Evolutionary conservation across 2,113 vertebrate species (phyloP).

Genomic region (Rhinoptilus africanus): DNA sequence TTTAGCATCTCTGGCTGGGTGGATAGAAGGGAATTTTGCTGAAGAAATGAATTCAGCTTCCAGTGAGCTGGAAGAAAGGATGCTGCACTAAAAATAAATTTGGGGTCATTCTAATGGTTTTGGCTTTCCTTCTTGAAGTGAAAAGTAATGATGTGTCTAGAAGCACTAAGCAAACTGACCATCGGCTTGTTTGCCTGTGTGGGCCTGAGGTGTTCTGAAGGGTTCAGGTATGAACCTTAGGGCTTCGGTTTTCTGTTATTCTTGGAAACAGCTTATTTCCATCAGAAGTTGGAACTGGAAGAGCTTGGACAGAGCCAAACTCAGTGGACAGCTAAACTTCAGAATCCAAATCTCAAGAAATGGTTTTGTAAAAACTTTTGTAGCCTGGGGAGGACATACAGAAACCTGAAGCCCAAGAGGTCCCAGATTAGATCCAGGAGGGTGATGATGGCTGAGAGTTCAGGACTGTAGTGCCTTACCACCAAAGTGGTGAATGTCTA

Average conservation of each 20-base stretch:
- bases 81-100: not conserved
- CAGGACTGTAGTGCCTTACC: not conserved
- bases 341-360: not conserved
- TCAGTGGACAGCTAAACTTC: not conserved
- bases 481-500: not conserved
- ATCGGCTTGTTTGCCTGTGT: not conserved
- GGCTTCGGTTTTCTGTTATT: not conserved
- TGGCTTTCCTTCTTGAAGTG: not conserved
- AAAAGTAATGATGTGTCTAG: not conserved
- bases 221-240: not conserved
- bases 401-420: not conserved
- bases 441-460: not conserved
- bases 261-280: not conserved
- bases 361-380: not conserved
- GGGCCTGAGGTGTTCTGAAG: not conserved
- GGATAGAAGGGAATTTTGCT: not conserved
- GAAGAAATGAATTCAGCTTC: not conserved
- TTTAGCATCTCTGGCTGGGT: not conserved
- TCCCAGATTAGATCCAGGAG: not conserved
- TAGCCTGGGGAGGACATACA: not conserved
- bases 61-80: not conserved
- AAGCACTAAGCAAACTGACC: not conserved
- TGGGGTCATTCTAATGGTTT: not conserved
- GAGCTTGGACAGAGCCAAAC: not conserved
- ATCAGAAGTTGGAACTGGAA: not conserved